Evolutionary conservation across 1,140 invertebrate genomes (phyloP), one percentile per base, ranked within the genome.

Genomic region (Brachionus asplanchnoidis): DNA sequence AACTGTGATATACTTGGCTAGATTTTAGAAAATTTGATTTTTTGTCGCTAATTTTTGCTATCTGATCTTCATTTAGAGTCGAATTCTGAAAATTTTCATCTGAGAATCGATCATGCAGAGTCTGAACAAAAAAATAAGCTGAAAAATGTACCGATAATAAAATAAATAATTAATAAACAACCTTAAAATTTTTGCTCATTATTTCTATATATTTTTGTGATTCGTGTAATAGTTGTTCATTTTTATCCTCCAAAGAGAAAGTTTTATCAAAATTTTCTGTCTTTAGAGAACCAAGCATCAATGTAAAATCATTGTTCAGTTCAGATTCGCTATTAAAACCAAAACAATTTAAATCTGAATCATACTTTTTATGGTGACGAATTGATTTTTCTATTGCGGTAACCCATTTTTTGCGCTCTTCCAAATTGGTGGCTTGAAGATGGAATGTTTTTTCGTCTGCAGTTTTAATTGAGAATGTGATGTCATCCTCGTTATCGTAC

Each of bases 371-470:
- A 90, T 97, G 95, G 85, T 94, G 91, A 46, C 94, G 89, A 88
- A 99, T 98, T 6, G 96, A 95, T 87, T 96, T 95, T 90, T 99
- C 96, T 68, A 99, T 90, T 42, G 94, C 94, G 42, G 94, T 92
- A 50, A 99, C 94, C 97, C 97, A 99, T 86, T 94, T 93, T 89
- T 98, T 95, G 77, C 97, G 91, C 89, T 99, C 97, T 85, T 28
- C 66, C 60, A 70, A 36, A 85, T 53, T 85, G 2, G 46, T 86
- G 91, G 92, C 92, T 95, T 92, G 97, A 90, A 99, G 97, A 90
- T 99, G 97, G 91, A 99, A 99, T 17, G 96, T 97, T 90, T 99
- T 99, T 86, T 96, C 94, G 90, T 99, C 97, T 5, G 97, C 96
- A 5, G 97, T 98, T 28, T 50, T 77, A 87, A 99, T 97, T 14